These are phyloP conservation scores for Drosophila leontia DNA, from an alignment of 1,140 invertebrate genomes.

Conservation along the genomic window DNA sequence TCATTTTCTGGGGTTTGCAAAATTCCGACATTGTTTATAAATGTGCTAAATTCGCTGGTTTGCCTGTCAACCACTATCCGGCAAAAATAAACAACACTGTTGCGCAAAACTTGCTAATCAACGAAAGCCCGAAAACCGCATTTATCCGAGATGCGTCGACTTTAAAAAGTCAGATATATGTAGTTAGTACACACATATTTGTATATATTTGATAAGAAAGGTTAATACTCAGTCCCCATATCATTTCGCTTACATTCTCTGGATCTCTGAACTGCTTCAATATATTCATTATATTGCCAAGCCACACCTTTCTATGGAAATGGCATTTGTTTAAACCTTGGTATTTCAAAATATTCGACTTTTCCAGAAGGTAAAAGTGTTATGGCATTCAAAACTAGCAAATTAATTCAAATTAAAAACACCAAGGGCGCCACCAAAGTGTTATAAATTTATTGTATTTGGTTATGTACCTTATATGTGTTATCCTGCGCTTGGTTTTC, in stretches of 20 bases:
- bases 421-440: background rate
- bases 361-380: slow-evolving; percentile 3
- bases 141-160: background rate
- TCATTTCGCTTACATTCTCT: too few relatives aligned
- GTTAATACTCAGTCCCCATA: background rate
- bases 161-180: slow-evolving; percentile 11
- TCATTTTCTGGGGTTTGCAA: slow-evolving; percentile 17
- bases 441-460: background rate
- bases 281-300: background rate
- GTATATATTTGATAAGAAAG: slow-evolving; percentile 25
- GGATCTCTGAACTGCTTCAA: background rate
- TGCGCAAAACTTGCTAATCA: slow-evolving; percentile 52
- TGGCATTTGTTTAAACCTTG: background rate
- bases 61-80: slow-evolving; percentile 31
- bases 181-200: background rate
- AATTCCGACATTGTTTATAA: slow-evolving; percentile 30
- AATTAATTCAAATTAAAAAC: slow-evolving; percentile 7
- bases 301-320: slow-evolving; percentile 2
- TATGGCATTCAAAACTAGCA: background rate
- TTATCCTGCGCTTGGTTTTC: background rate
- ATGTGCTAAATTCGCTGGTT: slow-evolving; percentile 31
- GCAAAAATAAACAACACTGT: slow-evolving; percentile 37
- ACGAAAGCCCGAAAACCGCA: background rate
- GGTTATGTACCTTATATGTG: background rate
- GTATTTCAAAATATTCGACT: background rate